Evolutionary conservation across 1,140 invertebrate genomes (phyloP).

Genomic region (Zaprionus capensis): DNA sequence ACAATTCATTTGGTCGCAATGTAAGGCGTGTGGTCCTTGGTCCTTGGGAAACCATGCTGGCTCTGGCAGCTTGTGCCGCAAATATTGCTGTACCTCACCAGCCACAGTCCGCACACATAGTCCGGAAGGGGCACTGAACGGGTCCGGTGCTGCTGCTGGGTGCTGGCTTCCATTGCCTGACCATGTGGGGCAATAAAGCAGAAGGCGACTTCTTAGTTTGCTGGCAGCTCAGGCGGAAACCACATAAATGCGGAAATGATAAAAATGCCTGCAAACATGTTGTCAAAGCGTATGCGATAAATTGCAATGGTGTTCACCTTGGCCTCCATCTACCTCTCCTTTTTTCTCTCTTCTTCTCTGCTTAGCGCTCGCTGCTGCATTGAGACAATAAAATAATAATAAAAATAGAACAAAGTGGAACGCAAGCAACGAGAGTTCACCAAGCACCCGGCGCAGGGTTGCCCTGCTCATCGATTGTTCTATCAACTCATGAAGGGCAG

Average conservation of each 20-base stretch:
- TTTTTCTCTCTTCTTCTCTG: neutral
- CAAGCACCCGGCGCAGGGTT: constrained; percentile 38
- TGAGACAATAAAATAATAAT: constrained; percentile 80
- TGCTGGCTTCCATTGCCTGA: neutral
- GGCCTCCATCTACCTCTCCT: constrained; percentile 10
- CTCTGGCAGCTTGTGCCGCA: constrained; percentile 22
- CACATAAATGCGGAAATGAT: constrained; percentile 83
- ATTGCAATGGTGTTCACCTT: constrained; percentile 66
- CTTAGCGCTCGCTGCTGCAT: constrained; percentile 34
- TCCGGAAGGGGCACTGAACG: neutral
- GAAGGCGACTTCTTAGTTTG: constrained; percentile 76
- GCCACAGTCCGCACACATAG: constrained; percentile 25
- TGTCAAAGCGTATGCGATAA: constrained; percentile 77
- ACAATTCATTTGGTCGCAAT: constrained; percentile 66
- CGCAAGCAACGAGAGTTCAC: constrained; percentile 49
- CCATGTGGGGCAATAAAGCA: constrained; percentile 64
- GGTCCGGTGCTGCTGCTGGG: neutral
- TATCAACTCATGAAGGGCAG: constrained; percentile 37
- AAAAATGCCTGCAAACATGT: constrained; percentile 79
- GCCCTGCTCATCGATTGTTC: constrained; percentile 5
- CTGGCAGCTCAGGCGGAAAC: constrained; percentile 76
- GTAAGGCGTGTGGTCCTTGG: constrained; percentile 19
- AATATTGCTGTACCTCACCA: constrained; percentile 37
- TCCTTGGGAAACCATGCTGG: constrained; percentile 39
- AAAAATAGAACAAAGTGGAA: constrained; percentile 67